Evolutionary conservation across 1,140 invertebrate species (phyloP).

Genomic region (Helicoverpa zea): DNA sequence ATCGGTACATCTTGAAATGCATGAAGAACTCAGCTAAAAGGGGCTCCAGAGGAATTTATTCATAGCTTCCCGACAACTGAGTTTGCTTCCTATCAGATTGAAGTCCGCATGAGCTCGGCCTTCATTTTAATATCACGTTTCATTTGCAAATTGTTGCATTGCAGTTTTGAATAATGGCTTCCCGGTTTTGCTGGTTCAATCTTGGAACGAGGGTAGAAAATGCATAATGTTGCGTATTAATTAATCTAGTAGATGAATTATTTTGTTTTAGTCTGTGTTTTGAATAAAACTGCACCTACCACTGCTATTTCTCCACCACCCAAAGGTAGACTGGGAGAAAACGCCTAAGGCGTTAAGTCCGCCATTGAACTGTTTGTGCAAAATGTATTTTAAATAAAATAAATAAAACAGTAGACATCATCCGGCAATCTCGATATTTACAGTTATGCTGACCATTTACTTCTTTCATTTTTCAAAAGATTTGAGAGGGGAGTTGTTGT

Average conservation of each 20-base stretch:
- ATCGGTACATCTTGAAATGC: conserved; percentile 51
- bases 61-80: conserved; percentile 47
- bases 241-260: background rate
- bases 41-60: conserved; percentile 53
- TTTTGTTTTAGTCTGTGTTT: background rate
- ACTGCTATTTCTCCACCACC: too few species aligned
- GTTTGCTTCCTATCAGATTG: conserved; percentile 43
- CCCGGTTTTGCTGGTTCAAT: background rate
- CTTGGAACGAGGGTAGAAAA: background rate
- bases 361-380: too few species aligned
- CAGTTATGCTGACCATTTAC: too few species aligned
- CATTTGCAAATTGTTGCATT: background rate
- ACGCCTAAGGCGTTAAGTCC: too few species aligned
- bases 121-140: conserved; percentile 6
- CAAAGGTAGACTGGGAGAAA: too few species aligned
- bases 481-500: too few species aligned
- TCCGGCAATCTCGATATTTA: too few species aligned
- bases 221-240: conserved; percentile 1
- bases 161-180: conserved; percentile 1
- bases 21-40: conserved; percentile 40
- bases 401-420: too few species aligned
- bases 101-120: conserved; percentile 2
- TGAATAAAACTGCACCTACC: too few species aligned
- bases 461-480: too few species aligned
- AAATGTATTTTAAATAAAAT: too few species aligned